These are phyloP conservation scores for Sisyra nigra DNA, from an alignment of 2,888 invertebrate species.

Conservation along the genomic window DNA sequence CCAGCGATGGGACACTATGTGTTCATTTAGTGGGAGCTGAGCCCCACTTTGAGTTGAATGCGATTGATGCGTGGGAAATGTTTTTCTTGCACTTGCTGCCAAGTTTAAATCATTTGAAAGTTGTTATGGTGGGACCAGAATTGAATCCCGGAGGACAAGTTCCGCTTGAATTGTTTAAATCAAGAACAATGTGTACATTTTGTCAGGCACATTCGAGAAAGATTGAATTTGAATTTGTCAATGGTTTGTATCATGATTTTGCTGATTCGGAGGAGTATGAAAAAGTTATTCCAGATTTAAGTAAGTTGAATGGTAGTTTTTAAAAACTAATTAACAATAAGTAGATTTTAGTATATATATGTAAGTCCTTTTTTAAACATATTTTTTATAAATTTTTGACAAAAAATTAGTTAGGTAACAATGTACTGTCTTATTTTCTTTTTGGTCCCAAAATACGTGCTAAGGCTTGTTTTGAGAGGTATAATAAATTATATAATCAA, in stretches of 20 bases:
- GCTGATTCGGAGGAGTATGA: conserved; percentile 28
- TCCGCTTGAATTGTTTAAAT: conserved; percentile 22
- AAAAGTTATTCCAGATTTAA: conserved; percentile 32
- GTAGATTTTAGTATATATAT: no score
- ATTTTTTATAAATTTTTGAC: not conserved
- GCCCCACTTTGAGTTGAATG: conserved; percentile 52
- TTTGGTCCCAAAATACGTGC: no score
- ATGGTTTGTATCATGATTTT: conserved; percentile 37
- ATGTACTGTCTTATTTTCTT: not conserved
- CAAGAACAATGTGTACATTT: conserved; percentile 26
- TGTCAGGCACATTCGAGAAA: conserved; percentile 33
- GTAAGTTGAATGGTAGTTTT: no score
- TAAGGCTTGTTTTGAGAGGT: no score
- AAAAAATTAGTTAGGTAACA: not conserved
- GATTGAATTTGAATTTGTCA: conserved; percentile 36
- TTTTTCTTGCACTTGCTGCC: conserved; percentile 49
- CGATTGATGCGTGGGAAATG: conserved; percentile 52
- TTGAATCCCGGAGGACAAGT: conserved; percentile 33
- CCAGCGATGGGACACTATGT: conserved; percentile 13
- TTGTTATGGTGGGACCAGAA: conserved; percentile 50
- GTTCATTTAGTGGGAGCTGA: conserved; percentile 50
- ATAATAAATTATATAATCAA: no score
- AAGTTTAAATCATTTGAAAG: conserved; percentile 32
- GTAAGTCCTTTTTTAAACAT: conserved; percentile 2
- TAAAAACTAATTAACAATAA: no score